phyloP scores from a whole-genome alignment of 2,888 invertebrate species.

The Ophion slaviceki region DNA sequence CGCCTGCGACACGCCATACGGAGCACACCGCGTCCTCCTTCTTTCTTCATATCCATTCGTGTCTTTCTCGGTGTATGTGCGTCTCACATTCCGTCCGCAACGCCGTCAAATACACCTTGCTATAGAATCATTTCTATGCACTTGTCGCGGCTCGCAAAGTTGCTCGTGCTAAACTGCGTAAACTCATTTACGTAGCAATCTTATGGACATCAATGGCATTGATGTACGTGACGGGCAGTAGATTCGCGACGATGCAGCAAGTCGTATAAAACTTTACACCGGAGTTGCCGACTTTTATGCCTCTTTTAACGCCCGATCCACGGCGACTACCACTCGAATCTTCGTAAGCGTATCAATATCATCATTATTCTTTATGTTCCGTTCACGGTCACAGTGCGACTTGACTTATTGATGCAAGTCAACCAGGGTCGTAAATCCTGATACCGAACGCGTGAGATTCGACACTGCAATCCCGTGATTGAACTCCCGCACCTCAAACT shows the following conservation, averaged over 20 bases:
- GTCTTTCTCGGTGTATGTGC: not conserved
- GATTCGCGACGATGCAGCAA: conserved; percentile 11
- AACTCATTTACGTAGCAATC: conserved; percentile 17
- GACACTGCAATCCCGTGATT: too few species aligned
- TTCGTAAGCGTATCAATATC: not conserved
- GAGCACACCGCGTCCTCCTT: not conserved
- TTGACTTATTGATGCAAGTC: too few species aligned
- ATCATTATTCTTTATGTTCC: conserved; percentile 45
- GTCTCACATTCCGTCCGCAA: conserved; percentile 18
- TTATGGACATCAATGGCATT: not conserved
- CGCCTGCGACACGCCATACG: conserved; percentile 8
- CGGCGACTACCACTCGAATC: conserved; percentile 1
- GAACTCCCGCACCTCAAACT: too few species aligned
- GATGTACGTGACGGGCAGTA: not conserved
- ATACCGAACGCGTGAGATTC: too few species aligned
- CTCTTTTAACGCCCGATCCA: conserved; percentile 7
- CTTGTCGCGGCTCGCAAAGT: conserved; percentile 41
- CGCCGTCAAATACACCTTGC: conserved; percentile 16
- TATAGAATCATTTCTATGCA: conserved; percentile 44
- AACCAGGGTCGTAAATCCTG: too few species aligned
- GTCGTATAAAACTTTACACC: conserved; percentile 35
- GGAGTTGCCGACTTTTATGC: conserved; percentile 30
- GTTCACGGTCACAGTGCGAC: too few species aligned
- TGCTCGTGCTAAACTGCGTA: conserved; percentile 25
- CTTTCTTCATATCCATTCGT: not conserved